Evolutionary conservation across 2,888 invertebrate genomes (phyloP).

Genomic region (Archips xylosteana): DNA sequence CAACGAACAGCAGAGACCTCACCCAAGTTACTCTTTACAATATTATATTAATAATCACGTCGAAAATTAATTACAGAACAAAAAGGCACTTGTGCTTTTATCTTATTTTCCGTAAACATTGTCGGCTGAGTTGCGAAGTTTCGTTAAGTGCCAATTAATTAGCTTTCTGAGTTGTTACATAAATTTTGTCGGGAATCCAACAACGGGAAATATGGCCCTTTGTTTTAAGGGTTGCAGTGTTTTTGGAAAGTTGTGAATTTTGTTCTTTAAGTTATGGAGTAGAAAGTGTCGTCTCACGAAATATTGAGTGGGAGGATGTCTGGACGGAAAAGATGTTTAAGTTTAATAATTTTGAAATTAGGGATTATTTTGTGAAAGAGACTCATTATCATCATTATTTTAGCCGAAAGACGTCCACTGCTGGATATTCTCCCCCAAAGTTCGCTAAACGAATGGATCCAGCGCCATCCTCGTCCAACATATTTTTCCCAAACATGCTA

Average conservation of each 20-base stretch:
- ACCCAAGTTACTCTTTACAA: conserved; percentile 41
- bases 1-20: conserved; percentile 37
- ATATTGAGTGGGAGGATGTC: conserved; percentile 20
- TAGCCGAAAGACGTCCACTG: too few relatives aligned
- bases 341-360: not conserved
- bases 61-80: conserved; percentile 46
- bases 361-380: not conserved
- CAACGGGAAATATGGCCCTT: conserved; percentile 43
- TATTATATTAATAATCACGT: conserved; percentile 46
- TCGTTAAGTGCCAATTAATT: conserved; percentile 63
- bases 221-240: conserved; percentile 40
- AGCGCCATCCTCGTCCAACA: too few relatives aligned
- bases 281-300: conserved; percentile 39
- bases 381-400: too few relatives aligned
- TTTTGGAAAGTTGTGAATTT: conserved; percentile 37
- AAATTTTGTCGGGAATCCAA: conserved; percentile 48
- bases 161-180: conserved; percentile 52
- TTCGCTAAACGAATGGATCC: too few relatives aligned
- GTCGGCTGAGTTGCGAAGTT: conserved; percentile 56
- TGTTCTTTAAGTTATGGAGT: conserved; percentile 30
- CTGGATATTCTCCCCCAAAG: too few relatives aligned
- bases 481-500: too few relatives aligned
- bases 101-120: conserved; percentile 45
- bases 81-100: conserved; percentile 44
- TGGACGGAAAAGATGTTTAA: not conserved